Evolutionary conservation across 2,888 invertebrate genomes (phyloP), one percentile per base, ranked within the genome.

Genomic region (Resseliella maxima): DNA sequence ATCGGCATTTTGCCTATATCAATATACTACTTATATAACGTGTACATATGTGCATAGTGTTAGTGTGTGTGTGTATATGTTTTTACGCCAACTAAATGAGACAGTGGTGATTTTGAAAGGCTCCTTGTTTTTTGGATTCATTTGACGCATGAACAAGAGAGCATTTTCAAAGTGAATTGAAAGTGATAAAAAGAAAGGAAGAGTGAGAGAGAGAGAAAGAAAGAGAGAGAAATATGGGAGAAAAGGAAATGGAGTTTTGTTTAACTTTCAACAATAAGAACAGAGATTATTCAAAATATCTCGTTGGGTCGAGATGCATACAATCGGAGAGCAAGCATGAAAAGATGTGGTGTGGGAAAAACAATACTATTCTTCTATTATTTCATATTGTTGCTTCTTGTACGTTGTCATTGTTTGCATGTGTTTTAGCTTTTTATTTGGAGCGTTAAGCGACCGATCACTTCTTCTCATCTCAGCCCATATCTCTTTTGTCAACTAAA

Each of bases 311-410:
- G 72, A 72, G 46, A 50, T 18, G 46, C 41, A 41, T 41, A 8
- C 5, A 5, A 18, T 50, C 46, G 46, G 18, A 27, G 72, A 72
- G 31, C 27, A 35, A 72, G 31, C 72, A 27, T 31, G 31, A 72
- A 36, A 35, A 81, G 35, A 35, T 81, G 41, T 24, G 83, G 83
- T 83, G 83, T 83, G 83, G 83, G 83, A 83, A 83, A 83, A 83
- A 8, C n/a, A n/a, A 83, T 15, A 35, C 72, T 31, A 72, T 72
- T 72, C 72, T 72, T 72, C 72, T 72, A 72, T 72, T 72, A 72
- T 72, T 31, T 10, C 8, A 31, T 72, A 35, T 72, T 72, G 72
- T 31, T 72, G 72, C 72, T 31, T 72, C 31, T 72, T 72, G 72
- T 12, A 59, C 59, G 18, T 24, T 50, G 59, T 59, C 59, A 72